These are phyloP conservation scores for Brachyhypopomus gauderio DNA, from an alignment of 2,113 vertebrate species.

Conservation along the genomic window DNA sequence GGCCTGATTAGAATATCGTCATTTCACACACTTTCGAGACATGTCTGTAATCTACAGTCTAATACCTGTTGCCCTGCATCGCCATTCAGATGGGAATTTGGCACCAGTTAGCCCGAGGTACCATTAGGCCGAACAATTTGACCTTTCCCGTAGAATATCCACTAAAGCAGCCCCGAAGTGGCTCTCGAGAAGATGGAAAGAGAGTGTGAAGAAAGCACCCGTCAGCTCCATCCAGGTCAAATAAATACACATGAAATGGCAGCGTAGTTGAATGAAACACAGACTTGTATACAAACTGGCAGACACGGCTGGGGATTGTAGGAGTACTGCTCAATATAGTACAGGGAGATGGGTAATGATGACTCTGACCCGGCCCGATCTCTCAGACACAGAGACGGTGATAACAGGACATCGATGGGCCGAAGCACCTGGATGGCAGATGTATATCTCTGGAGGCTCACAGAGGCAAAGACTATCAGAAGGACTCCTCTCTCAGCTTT, in stretches of 20 bases:
- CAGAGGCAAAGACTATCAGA: slow-evolving; percentile 25
- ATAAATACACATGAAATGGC: slow-evolving; percentile 1
- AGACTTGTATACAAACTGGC: slow-evolving; percentile 40
- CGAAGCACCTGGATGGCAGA: background rate
- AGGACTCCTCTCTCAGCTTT: background rate
- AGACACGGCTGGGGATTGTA: background rate
- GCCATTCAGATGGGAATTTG: slow-evolving; percentile 19
- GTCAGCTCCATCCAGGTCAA: slow-evolving; percentile 5
- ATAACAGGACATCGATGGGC: slow-evolving; percentile 13
- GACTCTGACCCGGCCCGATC: slow-evolving; percentile 67
- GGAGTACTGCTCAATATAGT: slow-evolving; percentile 29
- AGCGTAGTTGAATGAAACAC: background rate
- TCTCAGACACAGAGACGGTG: background rate
- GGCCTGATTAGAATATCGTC: background rate
- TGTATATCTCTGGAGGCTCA: slow-evolving; percentile 26
- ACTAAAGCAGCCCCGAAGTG: background rate
- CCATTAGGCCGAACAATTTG: background rate
- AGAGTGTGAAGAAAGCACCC: background rate
- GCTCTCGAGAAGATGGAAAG: background rate
- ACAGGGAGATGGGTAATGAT: slow-evolving; percentile 44
- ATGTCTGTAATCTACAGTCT: slow-evolving; percentile 10
- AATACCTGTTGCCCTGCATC: slow-evolving; percentile 24
- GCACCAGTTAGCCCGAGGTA: background rate
- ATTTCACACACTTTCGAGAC: slow-evolving; percentile 7
- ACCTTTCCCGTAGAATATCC: background rate